Percentiles rank a stretch among this genome's conserved stretches.
phyloP scores from a whole-genome alignment of 2,797 vertebrate species.

The Lutra lutra region DNA sequence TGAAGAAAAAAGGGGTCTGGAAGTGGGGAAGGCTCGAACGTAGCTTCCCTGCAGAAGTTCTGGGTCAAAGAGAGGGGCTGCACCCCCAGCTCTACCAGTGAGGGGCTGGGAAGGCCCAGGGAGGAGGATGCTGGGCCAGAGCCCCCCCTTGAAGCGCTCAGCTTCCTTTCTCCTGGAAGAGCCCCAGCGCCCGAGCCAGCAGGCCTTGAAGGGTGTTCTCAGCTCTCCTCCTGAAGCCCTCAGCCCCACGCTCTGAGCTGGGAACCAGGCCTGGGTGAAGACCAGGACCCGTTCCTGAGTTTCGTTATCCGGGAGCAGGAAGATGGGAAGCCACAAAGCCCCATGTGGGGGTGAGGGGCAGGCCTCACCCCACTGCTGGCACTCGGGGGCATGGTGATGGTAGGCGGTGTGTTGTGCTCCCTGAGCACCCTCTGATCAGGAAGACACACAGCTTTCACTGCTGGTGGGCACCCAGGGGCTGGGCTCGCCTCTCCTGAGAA shows the following conservation, averaged over 20 bases:
- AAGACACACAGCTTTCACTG: neutral
- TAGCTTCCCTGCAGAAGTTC: neutral
- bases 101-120: neutral
- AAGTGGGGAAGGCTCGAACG: fast-evolving
- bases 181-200: neutral
- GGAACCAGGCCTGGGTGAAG: neutral
- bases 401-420: neutral
- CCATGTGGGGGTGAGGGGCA: fast-evolving
- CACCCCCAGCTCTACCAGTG: neutral
- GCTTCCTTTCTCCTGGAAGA: slow-evolving; percentile 76
- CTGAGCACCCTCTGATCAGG: neutral
- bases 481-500: neutral
- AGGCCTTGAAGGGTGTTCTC: neutral
- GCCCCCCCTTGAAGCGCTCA: neutral
- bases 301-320: neutral
- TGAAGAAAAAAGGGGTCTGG: neutral
- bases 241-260: fast-evolving
- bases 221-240: neutral
- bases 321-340: neutral
- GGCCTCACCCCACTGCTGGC: neutral
- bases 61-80: neutral
- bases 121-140: neutral
- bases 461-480: neutral
- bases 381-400: neutral
- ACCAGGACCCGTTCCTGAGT: neutral